Evolutionary conservation across 2,888 invertebrate genomes (phyloP).

Genomic region (Ophion slaviceki): DNA sequence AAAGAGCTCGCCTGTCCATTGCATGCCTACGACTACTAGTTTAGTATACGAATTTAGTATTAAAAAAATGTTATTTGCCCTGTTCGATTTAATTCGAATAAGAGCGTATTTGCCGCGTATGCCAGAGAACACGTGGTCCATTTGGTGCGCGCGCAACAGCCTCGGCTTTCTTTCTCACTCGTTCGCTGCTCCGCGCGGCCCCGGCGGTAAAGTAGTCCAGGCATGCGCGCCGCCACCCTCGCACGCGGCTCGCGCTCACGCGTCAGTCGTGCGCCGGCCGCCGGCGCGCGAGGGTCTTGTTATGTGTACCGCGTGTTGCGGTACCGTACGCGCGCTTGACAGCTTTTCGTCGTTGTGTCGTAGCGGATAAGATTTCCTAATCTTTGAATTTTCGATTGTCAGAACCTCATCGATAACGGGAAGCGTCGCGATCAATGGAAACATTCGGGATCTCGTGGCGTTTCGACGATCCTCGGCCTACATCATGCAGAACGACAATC

Average conservation of each 20-base stretch:
- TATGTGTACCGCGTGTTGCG: background rate
- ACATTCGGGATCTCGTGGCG: slow-evolving; percentile 86
- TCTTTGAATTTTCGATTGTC: slow-evolving; percentile 66
- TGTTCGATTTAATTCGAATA: background rate
- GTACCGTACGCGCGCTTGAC: background rate
- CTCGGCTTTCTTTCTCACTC: no score
- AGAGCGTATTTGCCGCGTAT: background rate
- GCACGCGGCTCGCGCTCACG: background rate
- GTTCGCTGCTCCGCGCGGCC: no score
- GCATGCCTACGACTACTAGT: no score
- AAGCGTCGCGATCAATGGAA: slow-evolving; percentile 89
- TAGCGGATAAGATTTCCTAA: background rate
- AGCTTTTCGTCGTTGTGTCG: background rate
- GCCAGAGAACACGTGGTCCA: background rate
- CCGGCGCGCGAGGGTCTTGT: background rate
- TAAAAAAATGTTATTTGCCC: background rate
- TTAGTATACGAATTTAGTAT: background rate
- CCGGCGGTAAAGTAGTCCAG: no score
- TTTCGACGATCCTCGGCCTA: slow-evolving; percentile 87
- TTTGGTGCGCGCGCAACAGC: background rate
- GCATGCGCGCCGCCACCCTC: background rate
- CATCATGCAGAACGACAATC: slow-evolving; percentile 94
- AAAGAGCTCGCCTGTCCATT: no score
- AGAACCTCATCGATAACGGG: slow-evolving; percentile 86
- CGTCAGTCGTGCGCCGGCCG: background rate